Evolutionary conservation across 2,113 vertebrate species (phyloP).

Genomic region (Myiozetetes cayanensis): DNA sequence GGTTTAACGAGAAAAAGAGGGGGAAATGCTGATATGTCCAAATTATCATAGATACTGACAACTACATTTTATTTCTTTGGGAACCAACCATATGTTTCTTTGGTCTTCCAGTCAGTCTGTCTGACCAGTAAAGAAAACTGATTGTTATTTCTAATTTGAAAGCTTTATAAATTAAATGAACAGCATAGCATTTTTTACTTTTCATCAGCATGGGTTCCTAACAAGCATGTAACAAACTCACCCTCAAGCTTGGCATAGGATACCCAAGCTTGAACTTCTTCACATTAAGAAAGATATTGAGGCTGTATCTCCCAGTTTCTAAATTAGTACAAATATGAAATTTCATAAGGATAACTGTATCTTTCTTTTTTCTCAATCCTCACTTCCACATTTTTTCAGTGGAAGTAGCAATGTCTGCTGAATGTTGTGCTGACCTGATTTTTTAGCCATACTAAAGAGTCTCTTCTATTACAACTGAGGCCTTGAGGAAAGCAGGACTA

Average conservation of each 20-base stretch:
- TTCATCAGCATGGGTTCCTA: not conserved
- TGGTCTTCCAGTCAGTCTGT: not conserved
- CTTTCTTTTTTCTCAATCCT: not conserved
- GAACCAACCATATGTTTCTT: not conserved
- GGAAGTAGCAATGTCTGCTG: not conserved
- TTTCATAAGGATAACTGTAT: not conserved
- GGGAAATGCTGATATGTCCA: rapidly evolving
- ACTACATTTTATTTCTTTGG: not conserved
- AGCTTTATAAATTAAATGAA: not conserved
- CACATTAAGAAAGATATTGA: not conserved
- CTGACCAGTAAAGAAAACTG: not conserved
- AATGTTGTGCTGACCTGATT: not conserved
- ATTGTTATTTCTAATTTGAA: not conserved
- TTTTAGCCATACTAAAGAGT: not conserved
- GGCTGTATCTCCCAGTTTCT: not conserved
- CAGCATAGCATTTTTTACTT: not conserved
- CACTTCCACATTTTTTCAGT: not conserved
- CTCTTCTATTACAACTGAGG: not conserved
- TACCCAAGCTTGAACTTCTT: not conserved
- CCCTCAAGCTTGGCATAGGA: not conserved
- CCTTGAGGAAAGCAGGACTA: not conserved
- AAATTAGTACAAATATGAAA: not conserved
- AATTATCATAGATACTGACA: not conserved
- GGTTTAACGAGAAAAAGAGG: not conserved
- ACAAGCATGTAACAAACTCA: not conserved